These are phyloP conservation scores for Platichthys flesus DNA, from an alignment of 2,113 vertebrate genomes.

Conservation along the genomic window DNA sequence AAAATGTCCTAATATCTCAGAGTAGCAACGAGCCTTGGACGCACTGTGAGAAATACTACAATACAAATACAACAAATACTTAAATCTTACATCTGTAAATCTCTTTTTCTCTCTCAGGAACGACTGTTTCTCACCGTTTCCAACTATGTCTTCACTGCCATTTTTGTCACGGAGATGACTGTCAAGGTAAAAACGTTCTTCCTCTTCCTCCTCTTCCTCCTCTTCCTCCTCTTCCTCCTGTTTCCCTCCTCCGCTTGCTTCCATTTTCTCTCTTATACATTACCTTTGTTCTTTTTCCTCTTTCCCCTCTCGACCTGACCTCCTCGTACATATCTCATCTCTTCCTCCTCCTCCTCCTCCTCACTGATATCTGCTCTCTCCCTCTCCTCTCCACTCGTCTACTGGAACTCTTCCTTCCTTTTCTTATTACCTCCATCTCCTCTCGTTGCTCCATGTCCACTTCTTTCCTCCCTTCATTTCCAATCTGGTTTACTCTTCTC, in stretches of 20 bases:
- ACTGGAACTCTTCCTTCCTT: no score
- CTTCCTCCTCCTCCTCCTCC: background rate
- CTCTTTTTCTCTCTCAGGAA: slow-evolving; percentile 80
- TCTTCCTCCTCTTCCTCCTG: background rate
- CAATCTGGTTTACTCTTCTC: no score
- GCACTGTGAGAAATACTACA: no score
- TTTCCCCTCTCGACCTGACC: background rate
- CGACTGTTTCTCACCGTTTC: slow-evolving; percentile 94
- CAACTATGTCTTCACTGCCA: slow-evolving; percentile 98
- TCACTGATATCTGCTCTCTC: background rate
- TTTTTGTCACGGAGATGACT: slow-evolving; percentile 97
- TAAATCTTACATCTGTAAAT: no score
- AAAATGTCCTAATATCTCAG: no score
- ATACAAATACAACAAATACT: no score
- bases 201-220: no score
- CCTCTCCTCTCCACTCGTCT: background rate
- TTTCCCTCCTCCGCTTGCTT: background rate
- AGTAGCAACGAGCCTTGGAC: no score
- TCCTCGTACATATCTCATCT: background rate
- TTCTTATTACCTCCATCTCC: background rate
- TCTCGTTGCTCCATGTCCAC: background rate
- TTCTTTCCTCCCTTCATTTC: background rate
- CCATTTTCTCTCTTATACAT: fast-evolving
- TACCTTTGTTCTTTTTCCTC: background rate
- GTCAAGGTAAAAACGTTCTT: slow-evolving; percentile 86